Evolutionary conservation across 2,888 invertebrate genomes (phyloP).

Genomic region (Sinelater perroti): DNA sequence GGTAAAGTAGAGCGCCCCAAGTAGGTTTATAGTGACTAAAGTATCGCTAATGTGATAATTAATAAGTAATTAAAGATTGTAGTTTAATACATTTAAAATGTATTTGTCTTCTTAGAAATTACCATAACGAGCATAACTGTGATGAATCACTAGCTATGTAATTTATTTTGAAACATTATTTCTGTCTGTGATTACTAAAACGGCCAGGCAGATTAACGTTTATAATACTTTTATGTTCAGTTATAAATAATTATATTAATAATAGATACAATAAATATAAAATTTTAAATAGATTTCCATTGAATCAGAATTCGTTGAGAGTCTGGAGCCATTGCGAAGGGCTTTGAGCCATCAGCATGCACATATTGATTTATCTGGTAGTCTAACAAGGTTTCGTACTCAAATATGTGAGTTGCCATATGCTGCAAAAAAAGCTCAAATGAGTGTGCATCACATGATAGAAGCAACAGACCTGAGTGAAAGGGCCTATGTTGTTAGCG

Average conservation of each 20-base stretch:
- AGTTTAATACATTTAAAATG: too few species aligned
- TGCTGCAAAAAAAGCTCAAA: constrained; percentile 73
- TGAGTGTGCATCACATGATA: neutral
- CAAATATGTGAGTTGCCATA: constrained; percentile 80
- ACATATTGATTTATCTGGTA: constrained; percentile 84
- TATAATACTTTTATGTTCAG: too few species aligned
- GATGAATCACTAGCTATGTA: too few species aligned
- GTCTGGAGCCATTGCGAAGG: constrained; percentile 80
- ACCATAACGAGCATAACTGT: too few species aligned
- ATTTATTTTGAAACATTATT: too few species aligned
- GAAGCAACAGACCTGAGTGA: constrained; percentile 77
- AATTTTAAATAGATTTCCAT: constrained; percentile 67
- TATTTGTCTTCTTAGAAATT: too few species aligned
- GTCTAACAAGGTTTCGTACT: constrained; percentile 78
- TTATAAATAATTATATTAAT: too few species aligned
- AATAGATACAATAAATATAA: neutral
- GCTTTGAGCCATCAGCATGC: constrained; percentile 74
- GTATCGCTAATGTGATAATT: too few species aligned
- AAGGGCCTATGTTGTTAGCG: constrained; percentile 86
- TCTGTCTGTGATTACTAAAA: too few species aligned
- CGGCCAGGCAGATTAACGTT: too few species aligned
- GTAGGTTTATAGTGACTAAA: too few species aligned
- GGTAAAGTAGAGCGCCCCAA: constrained; percentile 9
- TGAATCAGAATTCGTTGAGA: constrained; percentile 80
- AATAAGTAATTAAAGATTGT: too few species aligned